A percentile compares a stretch with the other conserved stretches of the same genome.
Conservation (phyloP, 2,797 vertebrate genomes). For the Peromyscus nudipes region DNA sequence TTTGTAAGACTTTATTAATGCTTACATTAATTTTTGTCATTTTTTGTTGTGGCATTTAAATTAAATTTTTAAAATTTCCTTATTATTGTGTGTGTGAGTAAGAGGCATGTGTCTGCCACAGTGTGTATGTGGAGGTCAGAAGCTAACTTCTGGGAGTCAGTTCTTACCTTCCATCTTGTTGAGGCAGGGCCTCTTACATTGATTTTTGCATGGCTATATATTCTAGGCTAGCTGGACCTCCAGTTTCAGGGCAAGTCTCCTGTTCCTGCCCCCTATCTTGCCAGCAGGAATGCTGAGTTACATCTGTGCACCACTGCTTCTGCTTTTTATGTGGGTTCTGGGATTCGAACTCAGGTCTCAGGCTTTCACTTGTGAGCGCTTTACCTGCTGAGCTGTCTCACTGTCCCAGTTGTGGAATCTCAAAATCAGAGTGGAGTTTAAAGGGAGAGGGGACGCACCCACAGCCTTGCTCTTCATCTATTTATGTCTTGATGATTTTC, state of each 20-base stretch:
- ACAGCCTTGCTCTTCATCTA: neutral
- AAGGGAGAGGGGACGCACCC: neutral
- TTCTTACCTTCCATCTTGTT: neutral
- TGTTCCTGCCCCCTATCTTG: neutral
- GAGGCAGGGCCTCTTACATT: neutral
- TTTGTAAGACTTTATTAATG: slow-evolving; percentile 14
- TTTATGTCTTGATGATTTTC: neutral
- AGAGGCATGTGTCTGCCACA: neutral
- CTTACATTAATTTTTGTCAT: neutral
- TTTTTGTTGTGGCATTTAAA: neutral
- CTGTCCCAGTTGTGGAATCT: neutral
- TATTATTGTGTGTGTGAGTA: neutral
- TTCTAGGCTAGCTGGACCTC: neutral
- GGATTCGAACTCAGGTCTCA: neutral
- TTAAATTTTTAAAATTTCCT: neutral
- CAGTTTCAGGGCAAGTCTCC: neutral
- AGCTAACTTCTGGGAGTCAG: neutral
- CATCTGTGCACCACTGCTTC: neutral
- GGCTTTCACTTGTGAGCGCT: neutral
- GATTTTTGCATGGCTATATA: neutral
- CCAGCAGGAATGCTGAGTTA: neutral
- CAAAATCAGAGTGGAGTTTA: neutral
- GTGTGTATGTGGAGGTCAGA: neutral
- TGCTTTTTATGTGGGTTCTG: neutral
- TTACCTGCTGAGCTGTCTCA: neutral